A percentile compares a stretch with the other conserved stretches of the same genome.
phyloP scores from a whole-genome alignment of 2,797 vertebrate species.

The Clarias fuscus region DNA sequence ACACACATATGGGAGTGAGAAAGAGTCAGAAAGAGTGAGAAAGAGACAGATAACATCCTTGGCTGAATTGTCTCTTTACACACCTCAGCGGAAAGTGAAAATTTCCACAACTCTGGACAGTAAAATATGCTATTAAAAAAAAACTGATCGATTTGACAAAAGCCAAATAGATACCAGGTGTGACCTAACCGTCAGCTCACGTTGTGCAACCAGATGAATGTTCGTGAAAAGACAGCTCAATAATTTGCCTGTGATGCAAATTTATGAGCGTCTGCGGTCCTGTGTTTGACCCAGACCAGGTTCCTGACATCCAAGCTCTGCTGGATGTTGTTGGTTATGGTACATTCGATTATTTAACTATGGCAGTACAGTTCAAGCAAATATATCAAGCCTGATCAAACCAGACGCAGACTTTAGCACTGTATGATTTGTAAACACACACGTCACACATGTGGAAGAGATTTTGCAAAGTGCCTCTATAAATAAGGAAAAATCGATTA shows the following conservation, averaged over 20 bases:
- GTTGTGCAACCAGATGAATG: slow-evolving; percentile 6
- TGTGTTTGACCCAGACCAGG: neutral
- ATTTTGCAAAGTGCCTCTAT: slow-evolving; percentile 2
- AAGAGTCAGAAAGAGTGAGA: too few relatives aligned
- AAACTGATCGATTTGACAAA: slow-evolving; percentile 21
- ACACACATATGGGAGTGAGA: neutral
- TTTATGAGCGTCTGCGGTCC: neutral
- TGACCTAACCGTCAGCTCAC: neutral
- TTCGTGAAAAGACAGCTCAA: slow-evolving; percentile 15
- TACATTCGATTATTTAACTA: slow-evolving; percentile 20
- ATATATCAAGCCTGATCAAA: neutral
- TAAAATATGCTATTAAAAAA: neutral
- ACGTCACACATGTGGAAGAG: slow-evolving; percentile 13
- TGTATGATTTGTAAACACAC: slow-evolving; percentile 14
- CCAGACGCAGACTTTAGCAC: neutral
- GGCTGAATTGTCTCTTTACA: too few relatives aligned
- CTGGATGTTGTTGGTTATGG: slow-evolving; percentile 1
- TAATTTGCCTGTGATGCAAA: slow-evolving; percentile 1
- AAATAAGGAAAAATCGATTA: neutral
- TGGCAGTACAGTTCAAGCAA: neutral
- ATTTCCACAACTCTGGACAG: slow-evolving; percentile 13
- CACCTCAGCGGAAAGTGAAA: neutral
- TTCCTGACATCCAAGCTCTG: neutral
- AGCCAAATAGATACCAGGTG: slow-evolving; percentile 40
- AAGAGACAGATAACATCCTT: too few relatives aligned